A percentile compares a stretch with the other conserved stretches of the same genome.
Conservation (phyloP, 2,113 vertebrate species). For the Paramisgurnus dabryanus region DNA sequence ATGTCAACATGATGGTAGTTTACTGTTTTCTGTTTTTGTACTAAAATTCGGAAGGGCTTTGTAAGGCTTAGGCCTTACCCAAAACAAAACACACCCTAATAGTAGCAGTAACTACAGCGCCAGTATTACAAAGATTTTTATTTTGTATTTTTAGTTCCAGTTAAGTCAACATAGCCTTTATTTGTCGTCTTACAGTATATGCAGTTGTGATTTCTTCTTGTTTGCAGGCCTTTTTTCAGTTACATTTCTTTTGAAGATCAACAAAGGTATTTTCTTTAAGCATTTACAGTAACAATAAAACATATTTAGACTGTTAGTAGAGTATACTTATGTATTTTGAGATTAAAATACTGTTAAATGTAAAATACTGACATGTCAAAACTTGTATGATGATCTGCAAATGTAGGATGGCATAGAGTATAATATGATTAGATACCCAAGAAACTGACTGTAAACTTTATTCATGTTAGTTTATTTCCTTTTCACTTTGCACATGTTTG, state of each 20-base stretch:
- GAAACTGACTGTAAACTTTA: not conserved
- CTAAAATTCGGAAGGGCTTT: conserved; percentile 26
- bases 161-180: not conserved
- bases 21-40: conserved; percentile 36
- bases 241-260: too few relatives aligned
- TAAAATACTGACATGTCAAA: too few relatives aligned
- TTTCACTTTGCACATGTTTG: conserved; percentile 14
- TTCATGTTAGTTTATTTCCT: not conserved
- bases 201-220: not conserved
- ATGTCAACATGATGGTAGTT: conserved; percentile 33
- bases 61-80: conserved; percentile 8
- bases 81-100: conserved; percentile 41
- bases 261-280: too few relatives aligned
- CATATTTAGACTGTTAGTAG: too few relatives aligned
- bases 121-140: conserved; percentile 13
- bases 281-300: too few relatives aligned
- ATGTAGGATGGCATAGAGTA: too few relatives aligned
- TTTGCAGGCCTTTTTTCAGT: not conserved
- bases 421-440: too few relatives aligned
- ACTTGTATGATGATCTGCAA: too few relatives aligned
- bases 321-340: too few relatives aligned
- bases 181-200: not conserved
- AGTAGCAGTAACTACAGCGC: conserved; percentile 29
- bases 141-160: not conserved
- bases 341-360: too few relatives aligned